phyloP scores from a whole-genome alignment of 2,888 invertebrate genomes.

The Hypolimnas misippus region DNA sequence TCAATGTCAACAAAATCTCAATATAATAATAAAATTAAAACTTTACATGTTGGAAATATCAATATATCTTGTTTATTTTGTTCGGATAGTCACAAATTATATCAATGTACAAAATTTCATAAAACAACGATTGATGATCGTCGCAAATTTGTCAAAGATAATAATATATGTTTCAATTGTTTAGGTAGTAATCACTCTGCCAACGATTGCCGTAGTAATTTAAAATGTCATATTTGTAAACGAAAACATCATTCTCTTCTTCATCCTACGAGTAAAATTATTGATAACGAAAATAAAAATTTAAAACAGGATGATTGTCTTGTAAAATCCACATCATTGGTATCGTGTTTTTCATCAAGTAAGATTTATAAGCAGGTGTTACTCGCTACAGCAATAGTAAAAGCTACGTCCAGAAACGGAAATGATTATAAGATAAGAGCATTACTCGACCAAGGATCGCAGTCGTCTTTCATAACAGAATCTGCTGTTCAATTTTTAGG shows the following conservation, averaged over 20 bases:
- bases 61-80: neutral
- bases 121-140: neutral
- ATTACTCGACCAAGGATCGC: constrained; percentile 33
- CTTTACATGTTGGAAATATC: neutral
- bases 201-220: neutral
- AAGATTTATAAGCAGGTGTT: constrained; percentile 38
- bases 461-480: constrained; percentile 31
- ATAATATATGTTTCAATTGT: neutral
- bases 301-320: neutral
- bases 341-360: neutral
- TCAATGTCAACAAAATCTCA: neutral
- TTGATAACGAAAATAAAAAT: neutral
- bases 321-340: neutral
- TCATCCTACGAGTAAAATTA: constrained; percentile 1
- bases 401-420: constrained; percentile 35
- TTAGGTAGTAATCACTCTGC: neutral
- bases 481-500: constrained; percentile 29
- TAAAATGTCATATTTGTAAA: constrained; percentile 4
- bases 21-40: neutral
- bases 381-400: constrained; percentile 43
- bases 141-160: neutral
- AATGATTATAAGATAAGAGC: constrained; percentile 13
- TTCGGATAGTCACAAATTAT: neutral
- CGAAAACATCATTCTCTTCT: constrained; percentile 1
- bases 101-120: neutral